Conservation (phyloP, 2,888 invertebrate species). For the Harpalus rubripes region DNA sequence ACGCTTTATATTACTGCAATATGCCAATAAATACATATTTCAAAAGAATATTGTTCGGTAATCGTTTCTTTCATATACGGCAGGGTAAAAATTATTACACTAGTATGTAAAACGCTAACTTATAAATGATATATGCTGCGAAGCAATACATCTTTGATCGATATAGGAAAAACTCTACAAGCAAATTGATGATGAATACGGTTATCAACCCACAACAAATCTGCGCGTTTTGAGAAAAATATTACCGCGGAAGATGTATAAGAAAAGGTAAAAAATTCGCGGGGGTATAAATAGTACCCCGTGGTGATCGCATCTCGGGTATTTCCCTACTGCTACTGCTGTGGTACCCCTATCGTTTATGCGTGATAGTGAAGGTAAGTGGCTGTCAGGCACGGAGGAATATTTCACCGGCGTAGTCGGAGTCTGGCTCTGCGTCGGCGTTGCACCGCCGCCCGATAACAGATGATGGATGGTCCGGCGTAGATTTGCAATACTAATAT, state of each 20-base stretch:
- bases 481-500: constrained; percentile 67
- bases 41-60: not conserved
- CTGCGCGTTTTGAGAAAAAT: constrained; percentile 22
- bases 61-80: not conserved
- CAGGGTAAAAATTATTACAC: not conserved
- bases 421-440: constrained; percentile 1
- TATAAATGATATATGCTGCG: not conserved
- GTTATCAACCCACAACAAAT: constrained; percentile 39
- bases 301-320: not conserved
- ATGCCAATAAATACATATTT: not conserved
- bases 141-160: not conserved
- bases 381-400: constrained; percentile 55
- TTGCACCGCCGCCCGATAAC: constrained; percentile 57
- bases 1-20: too few species aligned
- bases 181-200: constrained; percentile 24
- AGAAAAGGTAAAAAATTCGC: constrained; percentile 32
- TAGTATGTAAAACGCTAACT: not conserved
- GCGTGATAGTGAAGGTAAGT: constrained; percentile 56
- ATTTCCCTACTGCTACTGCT: constrained; percentile 11
- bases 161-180: not conserved
- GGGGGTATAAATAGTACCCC: constrained; percentile 8
- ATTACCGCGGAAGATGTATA: not conserved
- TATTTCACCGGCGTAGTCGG: constrained; percentile 52
- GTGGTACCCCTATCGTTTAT: constrained; percentile 42
- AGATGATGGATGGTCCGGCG: constrained; percentile 63